These are phyloP conservation scores for Sylvietta virens DNA, from an alignment of 2,113 vertebrate genomes.

Conservation along the genomic window DNA sequence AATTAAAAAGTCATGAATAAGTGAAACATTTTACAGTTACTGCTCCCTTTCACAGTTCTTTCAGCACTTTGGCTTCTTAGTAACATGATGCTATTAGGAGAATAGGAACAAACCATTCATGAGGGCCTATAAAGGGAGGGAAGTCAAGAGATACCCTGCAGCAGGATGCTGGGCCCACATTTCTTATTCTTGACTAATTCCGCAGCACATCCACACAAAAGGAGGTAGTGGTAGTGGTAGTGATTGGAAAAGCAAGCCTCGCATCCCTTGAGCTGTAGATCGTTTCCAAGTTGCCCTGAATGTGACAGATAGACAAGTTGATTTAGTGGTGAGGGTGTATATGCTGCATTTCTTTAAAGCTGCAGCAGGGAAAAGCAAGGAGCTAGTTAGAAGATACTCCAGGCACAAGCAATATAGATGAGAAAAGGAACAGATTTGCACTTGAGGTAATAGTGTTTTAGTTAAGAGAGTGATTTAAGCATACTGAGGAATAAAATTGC, in stretches of 20 bases:
- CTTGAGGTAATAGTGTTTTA: neutral
- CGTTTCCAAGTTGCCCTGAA: neutral
- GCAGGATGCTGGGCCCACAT: neutral
- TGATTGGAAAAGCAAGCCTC: neutral
- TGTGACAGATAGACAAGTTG: neutral
- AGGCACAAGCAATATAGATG: neutral
- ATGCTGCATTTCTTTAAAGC: neutral
- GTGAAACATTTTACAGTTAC: neutral
- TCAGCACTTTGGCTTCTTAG: neutral
- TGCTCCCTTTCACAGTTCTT: neutral
- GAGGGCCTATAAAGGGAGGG: neutral
- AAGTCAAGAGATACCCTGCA: neutral
- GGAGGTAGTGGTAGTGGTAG: neutral
- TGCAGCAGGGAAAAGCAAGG: neutral
- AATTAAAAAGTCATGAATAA: neutral
- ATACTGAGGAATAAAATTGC: neutral
- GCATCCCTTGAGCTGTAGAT: neutral
- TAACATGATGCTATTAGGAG: neutral
- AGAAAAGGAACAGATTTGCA: neutral
- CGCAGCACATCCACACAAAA: neutral
- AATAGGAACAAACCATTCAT: neutral
- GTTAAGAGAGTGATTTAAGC: neutral
- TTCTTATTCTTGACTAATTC: conserved; percentile 5
- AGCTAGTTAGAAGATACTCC: neutral
- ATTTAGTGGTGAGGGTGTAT: neutral